These are phyloP conservation scores for Triplophysa siluroides DNA, from an alignment of 2,113 vertebrate genomes.

Conservation along the genomic window DNA sequence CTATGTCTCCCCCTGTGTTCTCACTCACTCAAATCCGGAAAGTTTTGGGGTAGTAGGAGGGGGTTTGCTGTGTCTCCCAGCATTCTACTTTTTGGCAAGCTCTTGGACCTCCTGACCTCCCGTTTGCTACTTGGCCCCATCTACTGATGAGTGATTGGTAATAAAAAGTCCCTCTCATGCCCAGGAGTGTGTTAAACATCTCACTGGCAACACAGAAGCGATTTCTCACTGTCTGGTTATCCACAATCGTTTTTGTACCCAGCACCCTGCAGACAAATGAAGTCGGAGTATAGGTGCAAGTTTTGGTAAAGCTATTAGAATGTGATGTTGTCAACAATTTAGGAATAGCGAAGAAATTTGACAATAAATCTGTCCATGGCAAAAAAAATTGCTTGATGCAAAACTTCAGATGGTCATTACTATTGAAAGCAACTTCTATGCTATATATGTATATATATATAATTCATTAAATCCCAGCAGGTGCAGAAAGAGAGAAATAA, in stretches of 20 bases:
- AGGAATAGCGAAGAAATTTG: not conserved
- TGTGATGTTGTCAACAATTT: slow-evolving; percentile 66
- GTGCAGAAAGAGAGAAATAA: not conserved
- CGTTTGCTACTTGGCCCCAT: slow-evolving; percentile 25
- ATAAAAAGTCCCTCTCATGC: slow-evolving; percentile 36
- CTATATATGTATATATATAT: not conserved
- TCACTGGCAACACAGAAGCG: slow-evolving; percentile 40
- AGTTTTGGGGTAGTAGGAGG: not conserved
- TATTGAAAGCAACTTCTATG: too few species aligned
- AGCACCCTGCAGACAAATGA: slow-evolving; percentile 46
- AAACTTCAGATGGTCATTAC: too few species aligned
- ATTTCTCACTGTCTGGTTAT: slow-evolving; percentile 64
- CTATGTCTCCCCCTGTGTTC: slow-evolving; percentile 34
- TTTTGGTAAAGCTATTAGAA: slow-evolving; percentile 66
- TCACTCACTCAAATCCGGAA: slow-evolving; percentile 17
- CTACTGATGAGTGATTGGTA: slow-evolving; percentile 30
- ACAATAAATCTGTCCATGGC: not conserved
- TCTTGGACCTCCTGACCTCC: slow-evolving; percentile 9
- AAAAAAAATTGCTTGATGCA: too few species aligned
- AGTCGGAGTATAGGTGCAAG: slow-evolving; percentile 46
- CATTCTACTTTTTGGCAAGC: slow-evolving; percentile 18
- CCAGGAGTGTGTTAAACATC: slow-evolving; percentile 40
- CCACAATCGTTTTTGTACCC: slow-evolving; percentile 38
- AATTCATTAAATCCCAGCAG: not conserved
- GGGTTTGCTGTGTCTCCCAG: not conserved